These are phyloP conservation scores for Drosophila bocqueti DNA, from an alignment of 1,140 invertebrate genomes.

Conservation along the genomic window DNA sequence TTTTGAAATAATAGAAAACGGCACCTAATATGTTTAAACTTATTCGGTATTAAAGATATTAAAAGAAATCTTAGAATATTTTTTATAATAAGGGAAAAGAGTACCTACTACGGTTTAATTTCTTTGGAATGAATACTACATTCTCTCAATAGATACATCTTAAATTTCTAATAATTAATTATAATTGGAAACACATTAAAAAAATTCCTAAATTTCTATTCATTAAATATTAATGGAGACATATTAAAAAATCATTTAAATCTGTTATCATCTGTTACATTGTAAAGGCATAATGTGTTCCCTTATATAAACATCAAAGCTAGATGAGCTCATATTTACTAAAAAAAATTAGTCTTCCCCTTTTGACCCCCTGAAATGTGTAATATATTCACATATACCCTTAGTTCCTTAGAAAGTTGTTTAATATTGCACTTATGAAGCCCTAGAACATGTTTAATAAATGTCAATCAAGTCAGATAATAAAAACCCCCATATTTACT, in stretches of 20 bases:
- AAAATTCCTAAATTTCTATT: background rate
- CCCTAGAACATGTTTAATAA: conserved; percentile 2
- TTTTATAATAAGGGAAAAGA: background rate
- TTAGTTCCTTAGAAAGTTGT: too few species aligned
- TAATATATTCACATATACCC: background rate
- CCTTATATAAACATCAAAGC: background rate
- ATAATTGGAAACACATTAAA: background rate
- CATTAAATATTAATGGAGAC: background rate
- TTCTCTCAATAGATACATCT: background rate
- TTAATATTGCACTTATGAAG: background rate
- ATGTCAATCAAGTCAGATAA: background rate
- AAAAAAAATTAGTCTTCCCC: background rate
- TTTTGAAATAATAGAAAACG: background rate
- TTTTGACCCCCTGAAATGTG: background rate
- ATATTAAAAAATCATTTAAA: background rate
- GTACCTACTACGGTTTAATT: too few species aligned
- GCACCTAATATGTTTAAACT: background rate
- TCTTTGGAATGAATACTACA: too few species aligned
- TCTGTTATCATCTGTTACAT: background rate
- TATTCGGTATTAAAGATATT: too few species aligned
- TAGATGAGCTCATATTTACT: conserved; percentile 9
- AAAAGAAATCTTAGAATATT: background rate
- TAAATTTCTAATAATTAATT: background rate
- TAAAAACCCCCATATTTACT: background rate
- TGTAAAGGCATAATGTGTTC: background rate